Base-by-base conservation (phyloP, 2,888 invertebrate species). In the Encarsia formosa region DNA sequence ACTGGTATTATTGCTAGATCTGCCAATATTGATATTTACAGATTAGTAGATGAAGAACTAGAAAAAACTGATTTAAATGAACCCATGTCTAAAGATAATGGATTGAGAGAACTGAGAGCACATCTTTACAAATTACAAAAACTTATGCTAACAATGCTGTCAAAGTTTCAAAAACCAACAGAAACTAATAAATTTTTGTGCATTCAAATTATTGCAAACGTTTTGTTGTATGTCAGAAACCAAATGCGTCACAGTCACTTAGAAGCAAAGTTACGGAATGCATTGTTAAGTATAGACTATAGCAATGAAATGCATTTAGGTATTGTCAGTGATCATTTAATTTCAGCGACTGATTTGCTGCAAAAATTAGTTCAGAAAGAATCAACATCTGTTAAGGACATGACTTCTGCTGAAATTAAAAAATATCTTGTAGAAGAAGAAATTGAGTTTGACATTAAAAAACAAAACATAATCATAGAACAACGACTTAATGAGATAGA, bases 1-100 rank as follows among this genome's bases (percentile, higher is more conserved):
- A 91, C 91, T 1, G 85, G 85, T 0, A 82, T 90, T 19, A 79
- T 89, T 55, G 82, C 85, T 0, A 80, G 88, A 57, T 83, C 86
- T 3, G 82, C 87, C 13, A 80, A 80, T 71, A 79, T 70, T 43
- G 71, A 73, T 37, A 71, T 73, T 66, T 73, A 73, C 48, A 67
- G 63, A 57, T 51, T 73, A 16, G 71, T 73, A n/a, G 68, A 72
- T 16, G 72, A 73, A 15, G 70, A 71, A 52, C 52, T 69, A 19
- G 59, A 59, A 3, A 68, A 62, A 29, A 37, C 48, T 3, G 61
- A 67, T 20, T 56, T 61, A 2, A 61, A 60, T 4, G 66, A 67
- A n/a, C 52, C 52, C 2, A 56, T 58, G 13, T 39, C 65, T 18
- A 64, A 65, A 41, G 69, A 70, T 11, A 65, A 59, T 26, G 72